Evolutionary conservation across 2,888 invertebrate genomes (phyloP).

Genomic region (Leptogaster cylindrica): DNA sequence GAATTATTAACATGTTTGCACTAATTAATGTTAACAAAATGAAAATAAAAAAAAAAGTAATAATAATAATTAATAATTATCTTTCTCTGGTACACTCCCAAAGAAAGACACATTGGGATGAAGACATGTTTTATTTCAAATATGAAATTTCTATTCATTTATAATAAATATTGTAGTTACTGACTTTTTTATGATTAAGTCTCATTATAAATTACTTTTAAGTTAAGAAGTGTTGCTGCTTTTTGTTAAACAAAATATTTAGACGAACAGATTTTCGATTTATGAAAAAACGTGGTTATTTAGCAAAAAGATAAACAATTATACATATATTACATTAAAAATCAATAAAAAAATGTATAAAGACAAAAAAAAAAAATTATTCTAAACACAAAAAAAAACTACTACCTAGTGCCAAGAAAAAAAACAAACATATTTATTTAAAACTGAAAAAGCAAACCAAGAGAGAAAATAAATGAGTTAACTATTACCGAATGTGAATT

Average conservation of each 20-base stretch:
- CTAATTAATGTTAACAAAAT: conserved; percentile 39
- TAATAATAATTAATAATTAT: no score
- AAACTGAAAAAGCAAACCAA: conserved; percentile 10
- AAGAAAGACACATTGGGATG: conserved; percentile 15
- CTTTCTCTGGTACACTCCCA: conserved; percentile 27
- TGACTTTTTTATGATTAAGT: conserved; percentile 35
- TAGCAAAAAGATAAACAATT: conserved; percentile 28
- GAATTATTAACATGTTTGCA: conserved; percentile 39
- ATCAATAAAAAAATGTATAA: conserved; percentile 24
- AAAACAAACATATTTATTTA: conserved; percentile 40
- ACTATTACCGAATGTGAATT: conserved; percentile 25
- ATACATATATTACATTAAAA: conserved; percentile 24
- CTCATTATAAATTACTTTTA: conserved; percentile 32
- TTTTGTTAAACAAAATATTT: conserved; percentile 40
- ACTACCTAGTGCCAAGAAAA: conserved; percentile 39
- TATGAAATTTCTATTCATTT: conserved; percentile 38
- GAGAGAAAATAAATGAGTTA: conserved; percentile 32
- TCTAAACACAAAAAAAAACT: conserved; percentile 31
- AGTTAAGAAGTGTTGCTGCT: conserved; percentile 36
- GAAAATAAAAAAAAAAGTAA: conserved; percentile 4
- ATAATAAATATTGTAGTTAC: conserved; percentile 40
- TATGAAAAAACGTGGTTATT: conserved; percentile 34
- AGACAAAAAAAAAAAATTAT: conserved; percentile 21
- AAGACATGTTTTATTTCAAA: conserved; percentile 33
- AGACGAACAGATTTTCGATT: conserved; percentile 39